Percentiles rank a stretch among this genome's conserved stretches.
These are phyloP conservation scores for Euschistus heros DNA, from an alignment of 1,140 invertebrate species.

Conservation along the genomic window DNA sequence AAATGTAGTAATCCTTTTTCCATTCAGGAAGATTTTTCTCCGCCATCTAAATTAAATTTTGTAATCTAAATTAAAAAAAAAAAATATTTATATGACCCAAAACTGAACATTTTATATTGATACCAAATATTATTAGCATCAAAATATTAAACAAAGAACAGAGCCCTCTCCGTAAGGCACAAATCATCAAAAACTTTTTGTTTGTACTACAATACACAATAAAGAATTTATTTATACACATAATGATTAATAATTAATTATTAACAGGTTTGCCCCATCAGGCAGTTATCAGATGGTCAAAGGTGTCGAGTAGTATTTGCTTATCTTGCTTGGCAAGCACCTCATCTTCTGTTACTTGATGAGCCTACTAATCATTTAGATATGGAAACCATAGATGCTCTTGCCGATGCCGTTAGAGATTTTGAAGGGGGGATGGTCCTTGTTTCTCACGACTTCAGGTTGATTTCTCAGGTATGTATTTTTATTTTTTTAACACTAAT, in stretches of 20 bases:
- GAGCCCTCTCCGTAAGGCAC: too few species aligned
- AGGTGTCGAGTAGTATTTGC: constrained; percentile 97
- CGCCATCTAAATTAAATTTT: too few species aligned
- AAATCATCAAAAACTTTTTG: too few species aligned
- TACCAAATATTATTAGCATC: too few species aligned
- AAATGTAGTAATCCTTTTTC: too few species aligned
- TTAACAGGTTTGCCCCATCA: constrained; percentile 82
- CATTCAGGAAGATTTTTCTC: too few species aligned
- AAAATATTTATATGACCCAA: too few species aligned
- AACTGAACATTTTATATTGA: too few species aligned
- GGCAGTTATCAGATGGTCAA: constrained; percentile 96
- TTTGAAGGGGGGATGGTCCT: constrained; percentile 97
- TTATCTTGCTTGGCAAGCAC: constrained; percentile 89
- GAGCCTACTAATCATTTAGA: constrained; percentile 99
- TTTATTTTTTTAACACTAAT: neutral
- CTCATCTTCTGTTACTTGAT: constrained; percentile 87
- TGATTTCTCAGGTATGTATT: constrained; percentile 84
- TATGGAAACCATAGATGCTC: constrained; percentile 97
- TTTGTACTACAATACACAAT: too few species aligned
- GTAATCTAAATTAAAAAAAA: too few species aligned
- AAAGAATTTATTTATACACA: too few species aligned
- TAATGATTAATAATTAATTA: neutral
- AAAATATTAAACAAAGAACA: too few species aligned
- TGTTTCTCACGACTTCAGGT: constrained; percentile 94
- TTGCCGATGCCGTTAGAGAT: constrained; percentile 95